These are phyloP conservation scores for Amiota communis DNA, from an alignment of 2,888 invertebrate genomes.

Conservation along the genomic window DNA sequence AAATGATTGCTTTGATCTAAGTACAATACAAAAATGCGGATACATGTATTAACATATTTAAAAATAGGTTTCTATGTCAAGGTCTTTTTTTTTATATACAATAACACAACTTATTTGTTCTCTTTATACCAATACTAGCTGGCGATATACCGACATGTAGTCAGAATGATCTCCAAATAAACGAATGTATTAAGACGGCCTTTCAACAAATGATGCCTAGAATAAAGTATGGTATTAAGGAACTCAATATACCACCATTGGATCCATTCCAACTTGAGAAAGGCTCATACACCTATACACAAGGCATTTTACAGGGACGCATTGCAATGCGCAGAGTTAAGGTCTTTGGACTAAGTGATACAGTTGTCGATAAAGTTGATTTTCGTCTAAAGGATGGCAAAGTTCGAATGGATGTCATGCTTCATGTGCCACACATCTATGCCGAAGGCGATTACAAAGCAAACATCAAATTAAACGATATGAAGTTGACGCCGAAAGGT, in stretches of 20 bases:
- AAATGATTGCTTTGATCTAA: background rate
- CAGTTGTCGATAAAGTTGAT: conserved; percentile 76
- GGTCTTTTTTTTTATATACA: conserved; percentile 36
- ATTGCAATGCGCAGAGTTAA: conserved; percentile 74
- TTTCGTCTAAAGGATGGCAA: conserved; percentile 66
- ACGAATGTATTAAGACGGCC: conserved; percentile 77
- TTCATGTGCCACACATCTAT: conserved; percentile 75
- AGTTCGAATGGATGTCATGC: conserved; percentile 77
- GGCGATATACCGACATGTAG: conserved; percentile 75
- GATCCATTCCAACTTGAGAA: conserved; percentile 69
- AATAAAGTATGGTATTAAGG: conserved; percentile 67
- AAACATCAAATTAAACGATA: conserved; percentile 77
- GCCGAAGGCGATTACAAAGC: conserved; percentile 78
- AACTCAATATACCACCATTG: conserved; percentile 68
- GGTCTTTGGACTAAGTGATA: conserved; percentile 75
- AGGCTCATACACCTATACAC: conserved; percentile 63
- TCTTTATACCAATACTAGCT: conserved; percentile 45
- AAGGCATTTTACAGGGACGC: conserved; percentile 64
- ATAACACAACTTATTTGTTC: background rate
- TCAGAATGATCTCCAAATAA: conserved; percentile 76
- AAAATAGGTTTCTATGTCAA: conserved; percentile 49
- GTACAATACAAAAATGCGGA: background rate
- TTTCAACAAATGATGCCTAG: conserved; percentile 74
- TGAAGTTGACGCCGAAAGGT: conserved; percentile 78
- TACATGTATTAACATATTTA: background rate